Percentiles rank a stretch among this genome's conserved stretches.
Evolutionary conservation across 2,888 invertebrate species (phyloP).

Genomic region (Ischnura elegans): DNA sequence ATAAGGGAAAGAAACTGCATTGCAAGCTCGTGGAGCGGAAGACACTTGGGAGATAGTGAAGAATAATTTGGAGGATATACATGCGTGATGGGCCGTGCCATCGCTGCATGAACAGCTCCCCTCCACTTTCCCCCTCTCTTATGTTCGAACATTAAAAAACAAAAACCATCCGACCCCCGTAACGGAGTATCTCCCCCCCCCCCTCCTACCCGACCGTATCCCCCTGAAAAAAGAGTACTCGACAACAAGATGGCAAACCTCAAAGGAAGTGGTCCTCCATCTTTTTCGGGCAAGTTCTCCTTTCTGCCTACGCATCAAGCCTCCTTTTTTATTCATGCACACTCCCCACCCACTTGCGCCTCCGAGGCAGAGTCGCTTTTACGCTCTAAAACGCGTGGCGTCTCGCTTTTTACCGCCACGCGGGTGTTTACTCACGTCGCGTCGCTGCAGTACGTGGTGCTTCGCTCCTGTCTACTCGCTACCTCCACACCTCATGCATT

Average conservation of each 20-base stretch:
- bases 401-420: not conserved
- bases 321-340: conserved; percentile 17
- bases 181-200: not conserved
- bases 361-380: not conserved
- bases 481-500: not conserved
- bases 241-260: conserved; percentile 22
- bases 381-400: not conserved
- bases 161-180: not conserved
- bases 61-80: not conserved
- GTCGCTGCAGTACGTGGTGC: not conserved
- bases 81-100: not conserved
- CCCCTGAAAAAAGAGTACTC: not conserved
- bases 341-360: not conserved
- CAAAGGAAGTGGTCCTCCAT: conserved; percentile 49
- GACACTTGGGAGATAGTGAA: not conserved
- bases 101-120: not conserved
- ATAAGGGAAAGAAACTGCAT: not conserved
- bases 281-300: conserved; percentile 8
- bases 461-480: not conserved
- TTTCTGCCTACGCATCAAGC: conserved; percentile 28
- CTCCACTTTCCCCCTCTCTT: not conserved
- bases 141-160: not conserved
- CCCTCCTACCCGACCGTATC: not conserved
- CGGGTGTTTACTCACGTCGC: conserved; percentile 6
- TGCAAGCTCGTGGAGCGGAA: not conserved